Conservation (phyloP, 2,797 vertebrate genomes). For the Aeoliscus strigatus region DNA sequence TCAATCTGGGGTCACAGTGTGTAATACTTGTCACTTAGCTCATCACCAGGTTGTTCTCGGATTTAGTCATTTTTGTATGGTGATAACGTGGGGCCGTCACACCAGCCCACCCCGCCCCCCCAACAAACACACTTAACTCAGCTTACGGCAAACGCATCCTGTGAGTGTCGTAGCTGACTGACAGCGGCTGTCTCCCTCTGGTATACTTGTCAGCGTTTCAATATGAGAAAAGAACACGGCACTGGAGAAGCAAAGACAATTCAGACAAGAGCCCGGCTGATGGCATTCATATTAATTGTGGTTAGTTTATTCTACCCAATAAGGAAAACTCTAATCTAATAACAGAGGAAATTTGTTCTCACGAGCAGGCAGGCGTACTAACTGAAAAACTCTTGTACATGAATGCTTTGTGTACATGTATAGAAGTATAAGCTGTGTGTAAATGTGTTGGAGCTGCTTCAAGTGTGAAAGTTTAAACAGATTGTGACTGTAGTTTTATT, state of each 20-base stretch:
- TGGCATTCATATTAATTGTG: conserved; percentile 56
- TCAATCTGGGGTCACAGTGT: conserved; percentile 2
- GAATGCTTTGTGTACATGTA: not conserved
- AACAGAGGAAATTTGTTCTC: conserved; percentile 66
- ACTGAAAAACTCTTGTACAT: not conserved
- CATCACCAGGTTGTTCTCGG: conserved; percentile 3
- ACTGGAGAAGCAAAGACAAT: conserved; percentile 33
- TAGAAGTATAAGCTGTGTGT: not conserved
- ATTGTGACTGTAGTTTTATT: conserved; percentile 21
- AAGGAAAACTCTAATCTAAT: conserved; percentile 73
- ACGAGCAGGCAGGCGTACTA: conserved; percentile 24
- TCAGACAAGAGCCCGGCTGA: conserved; percentile 42
- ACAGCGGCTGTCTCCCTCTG: conserved; percentile 4
- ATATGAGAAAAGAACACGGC: conserved; percentile 32
- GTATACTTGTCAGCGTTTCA: conserved; percentile 19
- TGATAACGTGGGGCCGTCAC: conserved; percentile 10
- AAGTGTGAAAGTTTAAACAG: conserved; percentile 1
- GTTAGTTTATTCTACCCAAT: conserved; percentile 67
- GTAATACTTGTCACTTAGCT: conserved; percentile 1
- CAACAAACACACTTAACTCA: too few relatives aligned
- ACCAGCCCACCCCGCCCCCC: conserved; percentile 1
- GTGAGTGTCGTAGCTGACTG: conserved; percentile 11
- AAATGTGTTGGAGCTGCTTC: conserved; percentile 3
- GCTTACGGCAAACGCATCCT: conserved; percentile 10
- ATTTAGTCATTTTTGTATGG: conserved; percentile 10